phyloP scores from a whole-genome alignment of 2,797 vertebrate genomes.

The Cossypha dichroa region DNA sequence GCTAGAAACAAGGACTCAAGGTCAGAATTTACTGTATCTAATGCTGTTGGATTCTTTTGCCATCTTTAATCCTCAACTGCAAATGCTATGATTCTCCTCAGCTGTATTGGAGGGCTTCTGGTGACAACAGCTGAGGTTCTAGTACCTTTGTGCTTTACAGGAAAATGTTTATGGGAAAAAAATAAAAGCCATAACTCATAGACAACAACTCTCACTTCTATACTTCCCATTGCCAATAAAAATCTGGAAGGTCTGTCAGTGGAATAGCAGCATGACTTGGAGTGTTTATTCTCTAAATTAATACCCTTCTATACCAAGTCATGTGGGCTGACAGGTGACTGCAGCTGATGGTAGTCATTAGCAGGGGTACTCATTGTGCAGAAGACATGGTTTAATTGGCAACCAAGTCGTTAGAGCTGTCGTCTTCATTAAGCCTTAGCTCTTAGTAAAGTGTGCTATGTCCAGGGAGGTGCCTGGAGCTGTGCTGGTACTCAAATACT shows the following conservation, averaged over 20 bases:
- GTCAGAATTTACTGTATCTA: background rate
- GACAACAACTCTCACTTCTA: background rate
- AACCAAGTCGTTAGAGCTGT: background rate
- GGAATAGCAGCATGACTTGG: background rate
- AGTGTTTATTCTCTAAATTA: background rate
- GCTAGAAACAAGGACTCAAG: background rate
- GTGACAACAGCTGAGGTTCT: background rate
- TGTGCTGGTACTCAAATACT: background rate
- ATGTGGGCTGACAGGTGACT: background rate
- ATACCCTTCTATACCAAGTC: background rate
- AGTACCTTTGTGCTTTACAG: background rate
- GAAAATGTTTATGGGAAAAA: background rate
- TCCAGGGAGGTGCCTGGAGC: background rate
- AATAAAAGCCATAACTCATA: background rate
- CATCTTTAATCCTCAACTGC: background rate
- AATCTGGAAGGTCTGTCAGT: background rate
- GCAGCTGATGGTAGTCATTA: background rate
- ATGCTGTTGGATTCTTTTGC: background rate
- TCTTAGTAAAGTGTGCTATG: no score
- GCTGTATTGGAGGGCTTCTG: background rate
- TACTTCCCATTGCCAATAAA: background rate
- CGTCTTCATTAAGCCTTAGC: background rate
- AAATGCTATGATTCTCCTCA: background rate
- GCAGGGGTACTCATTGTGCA: background rate
- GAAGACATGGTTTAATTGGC: background rate